Evolutionary conservation across 2,113 vertebrate genomes (phyloP), one percentile per base, ranked within the genome.

Genomic region (Oophaga pumilio): DNA sequence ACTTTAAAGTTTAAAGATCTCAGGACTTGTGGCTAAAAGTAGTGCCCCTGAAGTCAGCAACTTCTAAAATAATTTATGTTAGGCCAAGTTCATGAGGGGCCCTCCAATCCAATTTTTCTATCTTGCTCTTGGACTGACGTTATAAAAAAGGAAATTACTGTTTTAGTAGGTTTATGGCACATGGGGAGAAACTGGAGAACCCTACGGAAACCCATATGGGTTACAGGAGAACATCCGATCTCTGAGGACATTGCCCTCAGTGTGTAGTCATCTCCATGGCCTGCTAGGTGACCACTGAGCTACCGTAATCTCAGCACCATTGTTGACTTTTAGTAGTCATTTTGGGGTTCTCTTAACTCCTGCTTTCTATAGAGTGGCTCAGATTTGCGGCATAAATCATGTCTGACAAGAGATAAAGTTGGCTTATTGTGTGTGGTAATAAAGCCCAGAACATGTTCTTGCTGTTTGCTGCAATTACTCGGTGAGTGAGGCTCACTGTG

Each of bases 391-490:
- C 43, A 74, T 74, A 49, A 74, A 74, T 74, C 33, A 73, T 10
- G 8, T 49, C 69, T 7, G 69, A 73, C 69, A 10, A 8, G 26
- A 71, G 68, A 71, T 71, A 49, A 73, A 73, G 28, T 73, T 73
- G 69, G 69, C 28, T 73, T 18, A 50, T 74, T 73, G 18, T 74
- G 71, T 22, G 8, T 50, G 43, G 43, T 74, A 74, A 74, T 74
- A 74, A 74, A 74, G 18, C 13, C 33, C 8, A 4, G 71, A 74
- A 74, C 18, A 22, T 50, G 71, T 50, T 74, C 71, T 49, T 74
- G 71, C 71, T 74, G 71, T 74, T 74, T 74, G 71, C 33, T 74
- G 71, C 71, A 74, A 74, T 74, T 74, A 74, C 71, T 74, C 50
- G 71, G 33, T 22, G 71, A 22, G 71, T 74, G 71, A 49, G 17